These are phyloP conservation scores for Triplophysa tibetana DNA, from an alignment of 2,113 vertebrate genomes.

Conservation along the genomic window DNA sequence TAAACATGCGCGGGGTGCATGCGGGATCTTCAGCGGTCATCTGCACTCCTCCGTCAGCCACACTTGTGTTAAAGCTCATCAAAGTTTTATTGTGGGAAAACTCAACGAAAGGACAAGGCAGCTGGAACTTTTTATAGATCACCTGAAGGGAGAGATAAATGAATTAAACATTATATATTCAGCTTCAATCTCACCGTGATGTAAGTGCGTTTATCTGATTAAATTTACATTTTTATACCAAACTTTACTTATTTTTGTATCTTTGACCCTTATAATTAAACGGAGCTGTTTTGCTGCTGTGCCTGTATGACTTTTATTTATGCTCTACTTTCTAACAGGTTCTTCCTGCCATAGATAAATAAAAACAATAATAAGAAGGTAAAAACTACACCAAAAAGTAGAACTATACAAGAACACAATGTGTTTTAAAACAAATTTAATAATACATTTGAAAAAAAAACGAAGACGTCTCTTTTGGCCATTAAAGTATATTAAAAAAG, in stretches of 20 bases:
- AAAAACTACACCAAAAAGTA: too few species aligned
- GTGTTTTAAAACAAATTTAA: too few species aligned
- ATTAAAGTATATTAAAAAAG: too few species aligned
- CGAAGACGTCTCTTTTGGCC: too few species aligned
- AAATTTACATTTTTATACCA: background rate
- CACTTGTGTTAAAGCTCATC: constrained; percentile 63
- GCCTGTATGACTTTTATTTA: too few species aligned
- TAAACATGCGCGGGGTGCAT: constrained; percentile 85
- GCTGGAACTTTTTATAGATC: constrained; percentile 97
- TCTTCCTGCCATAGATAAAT: too few species aligned
- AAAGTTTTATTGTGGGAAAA: constrained; percentile 70
- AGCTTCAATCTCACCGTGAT: background rate
- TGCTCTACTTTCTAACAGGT: too few species aligned
- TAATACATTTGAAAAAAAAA: too few species aligned
- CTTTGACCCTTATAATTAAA: too few species aligned
- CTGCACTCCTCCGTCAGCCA: constrained; percentile 57
- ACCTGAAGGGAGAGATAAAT: constrained; percentile 73
- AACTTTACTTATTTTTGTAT: background rate
- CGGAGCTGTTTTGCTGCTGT: too few species aligned
- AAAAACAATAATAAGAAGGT: too few species aligned
- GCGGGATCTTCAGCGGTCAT: constrained; percentile 46
- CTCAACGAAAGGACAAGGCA: constrained; percentile 81
- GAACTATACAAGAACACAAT: too few species aligned
- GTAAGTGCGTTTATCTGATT: background rate
- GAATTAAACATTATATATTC: background rate